Evolutionary conservation across 2,113 vertebrate genomes (phyloP).

Genomic region (Syngnathoides biaculeatus): DNA sequence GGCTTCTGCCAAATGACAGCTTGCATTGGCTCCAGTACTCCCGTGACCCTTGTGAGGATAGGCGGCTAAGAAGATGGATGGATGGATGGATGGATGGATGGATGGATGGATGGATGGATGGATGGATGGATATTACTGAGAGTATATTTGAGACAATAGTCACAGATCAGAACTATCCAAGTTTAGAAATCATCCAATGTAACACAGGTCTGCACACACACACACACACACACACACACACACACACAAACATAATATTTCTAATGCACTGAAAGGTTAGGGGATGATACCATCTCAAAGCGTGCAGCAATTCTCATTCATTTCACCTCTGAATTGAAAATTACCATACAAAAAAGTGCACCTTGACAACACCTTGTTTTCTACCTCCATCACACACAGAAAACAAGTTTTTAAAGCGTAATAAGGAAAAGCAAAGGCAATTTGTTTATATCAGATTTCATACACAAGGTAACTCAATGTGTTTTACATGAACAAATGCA

Average conservation of each 20-base stretch:
- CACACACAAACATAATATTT: conserved; percentile 1
- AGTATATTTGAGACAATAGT: conserved; percentile 21
- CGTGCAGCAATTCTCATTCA: conserved; percentile 48
- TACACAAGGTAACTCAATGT: no score
- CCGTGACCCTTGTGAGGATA: no score
- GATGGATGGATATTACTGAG: no score
- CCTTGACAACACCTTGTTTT: background rate
- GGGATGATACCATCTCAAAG: conserved; percentile 51
- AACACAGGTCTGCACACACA: no score
- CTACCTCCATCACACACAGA: conserved; percentile 19
- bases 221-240: background rate
- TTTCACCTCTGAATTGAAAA: conserved; percentile 46
- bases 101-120: no score
- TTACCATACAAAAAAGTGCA: conserved; percentile 43
- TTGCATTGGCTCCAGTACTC: no score
- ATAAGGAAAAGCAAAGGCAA: background rate
- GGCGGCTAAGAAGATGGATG: no score
- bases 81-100: no score
- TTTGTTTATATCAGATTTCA: no score
- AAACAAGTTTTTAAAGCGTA: conserved; percentile 34
- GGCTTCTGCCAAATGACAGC: no score
- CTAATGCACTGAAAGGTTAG: conserved; percentile 41
- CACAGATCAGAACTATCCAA: conserved; percentile 12
- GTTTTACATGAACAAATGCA: no score
- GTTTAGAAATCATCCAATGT: conserved; percentile 13